Evolutionary conservation across 2,797 vertebrate species (phyloP).

Genomic region (Hozukius guyotensis): DNA sequence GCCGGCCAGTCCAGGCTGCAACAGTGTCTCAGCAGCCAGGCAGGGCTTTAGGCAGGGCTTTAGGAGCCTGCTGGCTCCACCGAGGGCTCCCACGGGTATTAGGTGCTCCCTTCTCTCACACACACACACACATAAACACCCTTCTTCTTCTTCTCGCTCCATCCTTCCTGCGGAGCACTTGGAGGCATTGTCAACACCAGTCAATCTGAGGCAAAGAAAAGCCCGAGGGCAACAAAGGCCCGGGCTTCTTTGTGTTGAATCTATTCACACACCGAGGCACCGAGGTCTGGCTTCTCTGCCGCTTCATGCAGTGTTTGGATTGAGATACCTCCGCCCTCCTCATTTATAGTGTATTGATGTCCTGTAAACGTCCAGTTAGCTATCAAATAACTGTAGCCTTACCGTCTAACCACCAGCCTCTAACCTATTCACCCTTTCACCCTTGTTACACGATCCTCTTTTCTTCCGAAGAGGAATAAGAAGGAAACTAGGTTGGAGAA

Average conservation of each 20-base stretch:
- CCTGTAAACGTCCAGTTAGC: constrained; percentile 37
- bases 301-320: constrained; percentile 33
- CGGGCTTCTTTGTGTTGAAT: constrained; percentile 51
- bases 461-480: not conserved
- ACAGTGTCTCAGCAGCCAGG: constrained; percentile 48
- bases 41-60: constrained; percentile 30
- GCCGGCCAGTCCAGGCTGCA: constrained; percentile 14
- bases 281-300: constrained; percentile 41
- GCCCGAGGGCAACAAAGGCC: constrained; percentile 46
- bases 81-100: constrained; percentile 77
- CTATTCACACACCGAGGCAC: constrained; percentile 49
- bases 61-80: constrained; percentile 52
- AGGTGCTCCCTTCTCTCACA: constrained; percentile 44
- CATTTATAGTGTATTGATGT: constrained; percentile 38
- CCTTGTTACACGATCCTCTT: not conserved
- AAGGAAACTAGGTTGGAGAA: not conserved
- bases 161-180: constrained; percentile 54
- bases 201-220: constrained; percentile 65
- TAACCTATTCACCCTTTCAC: constrained; percentile 29
- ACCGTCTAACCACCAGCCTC: constrained; percentile 11
- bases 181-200: constrained; percentile 67
- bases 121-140: not conserved
- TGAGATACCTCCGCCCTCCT: constrained; percentile 20
- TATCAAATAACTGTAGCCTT: constrained; percentile 27
- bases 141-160: constrained; percentile 17